phyloP scores from a whole-genome alignment of 2,888 invertebrate species.

The Melolontha melolontha region DNA sequence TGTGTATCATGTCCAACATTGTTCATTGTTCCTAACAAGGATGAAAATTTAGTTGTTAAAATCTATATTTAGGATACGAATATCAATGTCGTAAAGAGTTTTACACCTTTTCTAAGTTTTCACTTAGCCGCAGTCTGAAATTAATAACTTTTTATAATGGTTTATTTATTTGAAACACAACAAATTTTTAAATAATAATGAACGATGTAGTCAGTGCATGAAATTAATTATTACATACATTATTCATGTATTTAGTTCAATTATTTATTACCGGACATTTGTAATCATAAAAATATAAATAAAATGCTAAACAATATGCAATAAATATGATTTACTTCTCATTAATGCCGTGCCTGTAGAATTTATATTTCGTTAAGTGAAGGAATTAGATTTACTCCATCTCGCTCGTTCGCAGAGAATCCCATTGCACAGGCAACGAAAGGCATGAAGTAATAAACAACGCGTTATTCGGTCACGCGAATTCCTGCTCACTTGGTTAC shows the following conservation, averaged over 20 bases:
- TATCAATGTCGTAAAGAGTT: no score
- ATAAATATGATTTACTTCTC: conserved; percentile 24
- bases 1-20: no score
- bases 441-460: conserved; percentile 34
- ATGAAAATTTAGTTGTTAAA: no score
- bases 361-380: conserved; percentile 14
- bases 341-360: conserved; percentile 18
- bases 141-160: no score
- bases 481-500: conserved; percentile 35
- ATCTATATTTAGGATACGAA: no score
- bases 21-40: no score
- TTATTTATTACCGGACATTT: conserved; percentile 17
- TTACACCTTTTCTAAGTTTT: no score
- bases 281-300: conserved; percentile 25
- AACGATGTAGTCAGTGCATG: no score
- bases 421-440: conserved; percentile 17
- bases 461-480: conserved; percentile 33
- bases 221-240: no score
- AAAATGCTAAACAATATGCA: conserved; percentile 13
- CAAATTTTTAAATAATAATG: no score
- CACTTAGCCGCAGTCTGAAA: no score
- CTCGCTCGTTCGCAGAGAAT: conserved; percentile 6
- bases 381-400: conserved; percentile 9
- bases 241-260: neutral
- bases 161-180: no score